These are phyloP conservation scores for Holacanthus passer DNA, from an alignment of 2,113 vertebrate species.

Conservation along the genomic window DNA sequence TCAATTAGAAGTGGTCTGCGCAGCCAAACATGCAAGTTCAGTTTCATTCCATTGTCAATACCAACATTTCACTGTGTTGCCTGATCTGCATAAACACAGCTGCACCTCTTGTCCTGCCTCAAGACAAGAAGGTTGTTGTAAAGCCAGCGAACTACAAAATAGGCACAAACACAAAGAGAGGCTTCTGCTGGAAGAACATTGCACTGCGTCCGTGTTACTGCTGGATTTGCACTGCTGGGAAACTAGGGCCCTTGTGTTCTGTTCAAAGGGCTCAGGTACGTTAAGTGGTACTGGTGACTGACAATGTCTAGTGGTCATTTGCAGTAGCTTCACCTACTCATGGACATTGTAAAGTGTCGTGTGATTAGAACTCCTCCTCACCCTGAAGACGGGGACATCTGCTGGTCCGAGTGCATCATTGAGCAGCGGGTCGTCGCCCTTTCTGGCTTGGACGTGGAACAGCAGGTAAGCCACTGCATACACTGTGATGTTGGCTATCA, in stretches of 20 bases:
- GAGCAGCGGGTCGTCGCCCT: slow-evolving; percentile 17
- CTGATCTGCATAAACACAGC: too few species aligned
- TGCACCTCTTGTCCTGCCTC: too few species aligned
- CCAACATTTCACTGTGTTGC: too few species aligned
- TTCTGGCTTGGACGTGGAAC: slow-evolving; percentile 85
- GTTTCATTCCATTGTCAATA: too few species aligned
- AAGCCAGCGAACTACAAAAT: background rate
- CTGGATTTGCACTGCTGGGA: too few species aligned
- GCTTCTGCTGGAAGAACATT: too few species aligned
- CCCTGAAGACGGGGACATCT: slow-evolving; percentile 91
- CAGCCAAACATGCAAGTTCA: too few species aligned
- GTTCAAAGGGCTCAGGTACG: too few species aligned
- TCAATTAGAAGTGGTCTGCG: too few species aligned
- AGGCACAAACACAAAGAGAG: background rate
- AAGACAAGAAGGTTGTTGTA: background rate
- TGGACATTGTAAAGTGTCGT: background rate
- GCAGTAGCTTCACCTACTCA: background rate
- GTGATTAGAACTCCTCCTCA: slow-evolving; percentile 71
- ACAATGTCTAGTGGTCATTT: too few species aligned
- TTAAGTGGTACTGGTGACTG: background rate
- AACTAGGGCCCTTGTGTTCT: too few species aligned
- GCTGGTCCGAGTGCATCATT: slow-evolving; percentile 83
- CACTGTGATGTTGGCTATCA: slow-evolving; percentile 93
- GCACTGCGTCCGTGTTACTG: too few species aligned
- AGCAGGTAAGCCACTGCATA: slow-evolving; percentile 90